phyloP scores from a whole-genome alignment of 1,140 invertebrate species.

The Drosophila sechellia region DNA sequence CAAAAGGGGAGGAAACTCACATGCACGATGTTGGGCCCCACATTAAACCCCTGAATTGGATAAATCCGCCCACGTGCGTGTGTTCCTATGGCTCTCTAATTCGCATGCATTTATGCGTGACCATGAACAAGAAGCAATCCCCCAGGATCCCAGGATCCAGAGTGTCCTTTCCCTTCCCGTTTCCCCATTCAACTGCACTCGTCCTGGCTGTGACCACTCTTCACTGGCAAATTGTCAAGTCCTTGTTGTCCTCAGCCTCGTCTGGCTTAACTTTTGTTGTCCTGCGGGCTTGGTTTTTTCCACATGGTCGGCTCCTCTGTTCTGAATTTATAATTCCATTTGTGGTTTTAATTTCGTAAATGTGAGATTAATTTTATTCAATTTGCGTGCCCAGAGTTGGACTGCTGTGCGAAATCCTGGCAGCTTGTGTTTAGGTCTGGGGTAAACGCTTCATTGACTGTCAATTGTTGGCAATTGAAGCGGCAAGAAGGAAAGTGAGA shows the following conservation, averaged over 20 bases:
- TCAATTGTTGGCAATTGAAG: conserved; percentile 49
- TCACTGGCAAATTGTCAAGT: conserved; percentile 67
- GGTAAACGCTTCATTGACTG: conserved; percentile 55
- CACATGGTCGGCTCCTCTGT: conserved; percentile 49
- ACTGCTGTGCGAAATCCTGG: conserved; percentile 4
- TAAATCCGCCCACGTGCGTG: conserved; percentile 53
- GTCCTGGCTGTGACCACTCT: conserved; percentile 50
- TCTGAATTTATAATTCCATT: conserved; percentile 83
- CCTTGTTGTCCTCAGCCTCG: conserved; percentile 38
- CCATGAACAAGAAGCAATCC: conserved; percentile 55
- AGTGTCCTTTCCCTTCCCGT: not conserved
- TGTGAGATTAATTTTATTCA: conserved; percentile 83
- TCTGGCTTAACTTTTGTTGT: conserved; percentile 80
- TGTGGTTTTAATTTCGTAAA: conserved; percentile 83
- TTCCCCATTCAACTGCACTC: conserved; percentile 11
- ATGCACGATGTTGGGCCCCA: conserved; percentile 32
- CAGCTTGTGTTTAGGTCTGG: conserved; percentile 1
- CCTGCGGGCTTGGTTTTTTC: conserved; percentile 72
- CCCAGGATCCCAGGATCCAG: conserved; percentile 2
- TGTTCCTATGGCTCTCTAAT: conserved; percentile 60
- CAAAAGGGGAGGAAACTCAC: conserved; percentile 55
- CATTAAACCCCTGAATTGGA: conserved; percentile 13
- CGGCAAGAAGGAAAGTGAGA: not conserved
- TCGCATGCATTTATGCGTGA: conserved; percentile 83
- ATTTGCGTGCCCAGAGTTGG: conserved; percentile 37